Conservation (phyloP, 2,888 invertebrate species). For the Sarcophaga rosellei region DNA sequence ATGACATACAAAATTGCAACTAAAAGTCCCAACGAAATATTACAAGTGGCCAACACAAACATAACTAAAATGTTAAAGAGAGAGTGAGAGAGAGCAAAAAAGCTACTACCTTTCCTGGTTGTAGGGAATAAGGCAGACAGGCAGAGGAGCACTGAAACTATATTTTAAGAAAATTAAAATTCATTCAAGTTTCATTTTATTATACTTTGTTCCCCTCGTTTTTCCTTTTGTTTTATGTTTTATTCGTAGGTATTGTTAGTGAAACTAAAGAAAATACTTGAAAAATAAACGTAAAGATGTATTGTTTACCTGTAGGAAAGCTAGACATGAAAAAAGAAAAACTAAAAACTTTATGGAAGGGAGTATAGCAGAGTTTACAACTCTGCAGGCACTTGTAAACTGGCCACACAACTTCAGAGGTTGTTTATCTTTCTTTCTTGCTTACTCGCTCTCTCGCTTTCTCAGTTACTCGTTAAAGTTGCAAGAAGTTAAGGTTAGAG, state of each 20-base stretch:
- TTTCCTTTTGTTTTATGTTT: neutral
- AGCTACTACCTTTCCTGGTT: no score
- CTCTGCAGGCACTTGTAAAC: neutral
- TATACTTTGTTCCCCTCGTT: neutral
- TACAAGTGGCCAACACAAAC: neutral
- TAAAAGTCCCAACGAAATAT: neutral
- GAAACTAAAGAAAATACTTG: slow-evolving; percentile 47
- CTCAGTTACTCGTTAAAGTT: neutral
- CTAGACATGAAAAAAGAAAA: neutral
- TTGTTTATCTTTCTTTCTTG: neutral
- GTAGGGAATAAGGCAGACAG: neutral
- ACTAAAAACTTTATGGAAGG: neutral
- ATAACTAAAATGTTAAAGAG: neutral
- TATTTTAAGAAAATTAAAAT: neutral
- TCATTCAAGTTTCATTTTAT: neutral
- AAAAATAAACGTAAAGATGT: slow-evolving; percentile 42
- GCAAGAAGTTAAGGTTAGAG: no score
- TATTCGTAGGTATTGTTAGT: slow-evolving; percentile 30
- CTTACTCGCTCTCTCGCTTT: slow-evolving; percentile 16
- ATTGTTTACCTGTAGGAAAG: slow-evolving; percentile 26
- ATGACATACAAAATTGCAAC: neutral
- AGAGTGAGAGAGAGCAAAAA: no score
- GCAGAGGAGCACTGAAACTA: neutral
- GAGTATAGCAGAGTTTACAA: neutral
- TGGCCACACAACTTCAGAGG: neutral